Base-by-base conservation (phyloP, 1,140 invertebrate species). In the Ceratitis capitata region DNA sequence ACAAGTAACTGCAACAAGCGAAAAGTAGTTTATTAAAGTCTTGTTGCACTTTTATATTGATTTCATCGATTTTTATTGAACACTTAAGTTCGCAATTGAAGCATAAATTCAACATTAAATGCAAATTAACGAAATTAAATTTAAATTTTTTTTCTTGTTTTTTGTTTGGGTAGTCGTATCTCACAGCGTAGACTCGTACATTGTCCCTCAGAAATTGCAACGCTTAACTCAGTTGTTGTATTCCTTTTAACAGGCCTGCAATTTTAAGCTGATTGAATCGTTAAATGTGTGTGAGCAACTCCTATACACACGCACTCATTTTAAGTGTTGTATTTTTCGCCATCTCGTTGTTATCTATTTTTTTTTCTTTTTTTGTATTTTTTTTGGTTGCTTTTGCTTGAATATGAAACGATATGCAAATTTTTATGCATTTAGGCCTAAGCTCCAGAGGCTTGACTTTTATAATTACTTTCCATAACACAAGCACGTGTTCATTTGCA, bases 101-200 rank as follows among this genome's bases (percentile, higher is more conserved):
- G 42, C 69, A 23, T 78, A 78, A 78, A 78, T n/a, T 3, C 39
- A 19, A 39, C 19, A 78, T 47, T 78, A 78, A 78, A 78, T 78
- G 10, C 69, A 78, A 26, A 45, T 78, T 78, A 78, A 69, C 61
- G 32, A 16, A 69, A 39, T 78, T n/a, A 16, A n/a, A n/a, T n/a
- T n/a, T n/a, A n/a, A n/a, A n/a, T n/a, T n/a, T n/a, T n/a, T n/a
- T n/a, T n/a, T n/a, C n/a, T 45, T 78, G 23, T 78, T 78, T 64
- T 64, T 6, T 64, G 32, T 4, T 35, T 45, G 35, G 14, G 2
- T 26, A n/a, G n/a, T n/a, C n/a, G 42, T 19, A 35, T 39, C 45
- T n/a, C 69, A 78, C 39, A 39, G 19, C 69, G 69, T 78, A 78
- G n/a, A n/a, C n/a, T n/a, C n/a, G n/a, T 45, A 47, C 32, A 35